These are phyloP conservation scores for Macrotrachela quadricornifera DNA, from an alignment of 1,140 invertebrate genomes.

Conservation along the genomic window DNA sequence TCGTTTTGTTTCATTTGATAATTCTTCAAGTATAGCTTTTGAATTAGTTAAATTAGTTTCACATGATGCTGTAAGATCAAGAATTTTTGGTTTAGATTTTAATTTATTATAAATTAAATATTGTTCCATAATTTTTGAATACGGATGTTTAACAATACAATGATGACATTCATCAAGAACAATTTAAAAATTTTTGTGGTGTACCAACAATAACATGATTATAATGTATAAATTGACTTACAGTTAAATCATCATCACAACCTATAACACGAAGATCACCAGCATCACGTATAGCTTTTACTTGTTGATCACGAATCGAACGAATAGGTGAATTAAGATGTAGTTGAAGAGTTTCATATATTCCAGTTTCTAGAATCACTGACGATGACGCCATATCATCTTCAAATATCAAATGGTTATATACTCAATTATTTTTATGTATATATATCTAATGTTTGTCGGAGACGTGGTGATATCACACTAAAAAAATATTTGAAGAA, in stretches of 20 bases:
- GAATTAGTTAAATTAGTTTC: not conserved
- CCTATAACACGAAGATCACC: not conserved
- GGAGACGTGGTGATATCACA: no score
- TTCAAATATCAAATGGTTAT: no score
- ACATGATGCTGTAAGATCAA: slow-evolving; percentile 1
- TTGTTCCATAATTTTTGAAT: slow-evolving; percentile 1
- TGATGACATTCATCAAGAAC: slow-evolving; percentile 5
- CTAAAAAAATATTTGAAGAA: no score
- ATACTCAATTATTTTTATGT: no score
- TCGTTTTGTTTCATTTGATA: no score
- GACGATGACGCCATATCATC: no score
- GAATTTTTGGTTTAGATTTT: not conserved
- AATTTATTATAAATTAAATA: not conserved
- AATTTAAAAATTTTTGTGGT: slow-evolving; percentile 4
- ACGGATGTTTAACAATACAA: not conserved
- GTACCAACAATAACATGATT: not conserved
- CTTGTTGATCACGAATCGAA: not conserved
- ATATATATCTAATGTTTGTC: no score
- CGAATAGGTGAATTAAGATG: not conserved
- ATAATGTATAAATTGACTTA: no score
- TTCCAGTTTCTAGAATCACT: no score
- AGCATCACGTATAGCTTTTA: not conserved
- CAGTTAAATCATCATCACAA: no score
- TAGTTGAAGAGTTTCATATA: no score
- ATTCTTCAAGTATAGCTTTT: no score